Evolutionary conservation across 1,140 invertebrate genomes (phyloP), one percentile per base, ranked within the genome.

Genomic region (Ips nitidus): DNA sequence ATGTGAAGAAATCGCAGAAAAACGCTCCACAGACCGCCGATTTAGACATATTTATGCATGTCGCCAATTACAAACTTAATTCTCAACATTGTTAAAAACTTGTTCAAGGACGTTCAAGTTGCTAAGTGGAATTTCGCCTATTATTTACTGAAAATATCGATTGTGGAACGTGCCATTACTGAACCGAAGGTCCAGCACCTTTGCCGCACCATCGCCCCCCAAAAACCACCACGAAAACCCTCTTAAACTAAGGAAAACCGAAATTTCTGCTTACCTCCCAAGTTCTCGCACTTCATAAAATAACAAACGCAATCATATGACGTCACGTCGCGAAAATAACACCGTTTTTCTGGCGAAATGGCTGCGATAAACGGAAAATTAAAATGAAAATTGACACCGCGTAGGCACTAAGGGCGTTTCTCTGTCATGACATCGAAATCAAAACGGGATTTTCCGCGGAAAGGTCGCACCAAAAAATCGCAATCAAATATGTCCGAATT

Each of bases 261-360:
- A 39, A 36, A 62, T 47, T 50, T 50, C 40, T 68, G 72, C 69
- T 72, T 74, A 74, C 72, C 71, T 75, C 62, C 70, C 69, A 67
- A 74, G 52, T 67, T 69, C 63, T 71, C 57, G 71, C 62, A 72
- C 73, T 71, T 73, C 73, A 75, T 73, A 60, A 73, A 73, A 65
- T 58, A 67, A 70, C 50, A 69, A 74, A 74, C 71, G 71, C 75
- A 73, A 76, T 76, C 75, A 75, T 71, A 76, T 76, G 75, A 76
- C 75, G 75, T 76, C 75, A 76, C 73, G 60, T 52, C 55, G 45
- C 59, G 52, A 68, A 69, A 74, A 70, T 71, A 69, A 62, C 66
- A 66, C 45, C 40, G 52, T 72, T 67, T 72, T 68, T 68, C 59
- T n/a, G 22, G 22, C 38, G 41, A 52, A 6, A 8, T n/a, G 70